These are phyloP conservation scores for Montipora capricornis DNA, from an alignment of 64 coral and sea anemone species.

Conservation along the genomic window DNA sequence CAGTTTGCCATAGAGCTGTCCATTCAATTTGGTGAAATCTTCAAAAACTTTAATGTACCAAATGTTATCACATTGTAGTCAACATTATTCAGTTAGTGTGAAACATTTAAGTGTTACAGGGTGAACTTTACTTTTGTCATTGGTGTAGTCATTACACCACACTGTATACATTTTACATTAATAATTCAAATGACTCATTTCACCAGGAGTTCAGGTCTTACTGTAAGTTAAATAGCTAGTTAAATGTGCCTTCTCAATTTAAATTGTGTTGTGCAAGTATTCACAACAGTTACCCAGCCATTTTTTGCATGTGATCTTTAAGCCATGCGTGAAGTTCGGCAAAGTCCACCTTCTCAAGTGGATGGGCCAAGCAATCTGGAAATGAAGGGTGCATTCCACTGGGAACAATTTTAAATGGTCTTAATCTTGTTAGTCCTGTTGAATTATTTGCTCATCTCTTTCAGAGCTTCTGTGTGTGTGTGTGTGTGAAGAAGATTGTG, in stretches of 20 bases:
- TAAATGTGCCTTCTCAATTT: neutral
- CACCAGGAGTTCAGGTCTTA: neutral
- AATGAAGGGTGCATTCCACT: conserved; percentile 48
- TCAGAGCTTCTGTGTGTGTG: conserved; percentile 10
- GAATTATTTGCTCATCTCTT: conserved; percentile 39
- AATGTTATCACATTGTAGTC: neutral
- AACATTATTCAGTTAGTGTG: neutral
- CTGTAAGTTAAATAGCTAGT: neutral
- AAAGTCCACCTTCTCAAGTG: conserved; percentile 48
- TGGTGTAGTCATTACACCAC: neutral
- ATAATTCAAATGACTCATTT: neutral
- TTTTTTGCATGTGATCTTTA: conserved; percentile 20
- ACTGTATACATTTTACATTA: neutral
- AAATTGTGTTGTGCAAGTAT: conserved; percentile 21
- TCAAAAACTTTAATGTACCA: neutral
- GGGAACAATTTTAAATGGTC: conserved; percentile 40
- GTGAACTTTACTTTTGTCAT: neutral
- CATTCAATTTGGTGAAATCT: neutral
- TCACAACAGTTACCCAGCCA: neutral
- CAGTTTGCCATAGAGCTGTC: neutral
- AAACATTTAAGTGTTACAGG: neutral
- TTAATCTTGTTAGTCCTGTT: conserved; percentile 14
- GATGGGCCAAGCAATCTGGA: conserved; percentile 33
- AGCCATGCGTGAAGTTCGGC: conserved; percentile 38
- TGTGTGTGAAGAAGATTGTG: conserved; percentile 45